phyloP scores from a whole-genome alignment of 2,888 invertebrate species.

The Spodoptera littoralis region DNA sequence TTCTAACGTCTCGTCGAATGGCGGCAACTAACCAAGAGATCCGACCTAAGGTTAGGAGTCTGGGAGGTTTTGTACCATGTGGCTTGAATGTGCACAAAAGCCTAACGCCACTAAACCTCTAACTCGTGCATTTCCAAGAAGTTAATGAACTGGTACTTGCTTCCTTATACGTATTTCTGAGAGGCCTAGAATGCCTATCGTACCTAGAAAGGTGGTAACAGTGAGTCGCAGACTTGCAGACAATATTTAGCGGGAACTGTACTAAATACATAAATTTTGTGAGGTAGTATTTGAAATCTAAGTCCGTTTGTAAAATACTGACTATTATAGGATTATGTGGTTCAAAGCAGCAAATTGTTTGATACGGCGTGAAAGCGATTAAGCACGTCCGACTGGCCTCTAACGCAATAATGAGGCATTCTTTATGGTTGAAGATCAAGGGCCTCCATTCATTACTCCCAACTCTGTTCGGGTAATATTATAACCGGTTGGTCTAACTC shows the following conservation, averaged over 20 bases:
- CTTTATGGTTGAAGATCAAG: constrained; percentile 26
- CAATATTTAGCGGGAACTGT: constrained; percentile 13
- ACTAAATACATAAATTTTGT: constrained; percentile 13
- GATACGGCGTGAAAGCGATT: constrained; percentile 23
- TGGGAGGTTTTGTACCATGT: constrained; percentile 49
- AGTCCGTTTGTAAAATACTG: not conserved
- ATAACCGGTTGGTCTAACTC: constrained; percentile 28
- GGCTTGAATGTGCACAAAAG: constrained; percentile 42
- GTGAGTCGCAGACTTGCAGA: constrained; percentile 1
- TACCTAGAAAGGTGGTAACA: constrained; percentile 10
- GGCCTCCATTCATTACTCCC: constrained; percentile 24
- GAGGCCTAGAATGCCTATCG: constrained; percentile 27
- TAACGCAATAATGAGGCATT: constrained; percentile 33
- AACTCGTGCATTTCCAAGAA: constrained; percentile 45
- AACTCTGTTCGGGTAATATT: constrained; percentile 11
- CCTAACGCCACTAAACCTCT: constrained; percentile 41
- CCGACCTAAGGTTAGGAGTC: constrained; percentile 53
- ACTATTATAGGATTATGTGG: not conserved
- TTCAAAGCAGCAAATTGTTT: constrained; percentile 1
- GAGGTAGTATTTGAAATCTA: constrained; percentile 1
- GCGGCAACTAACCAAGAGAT: constrained; percentile 68
- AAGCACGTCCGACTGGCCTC: constrained; percentile 22
- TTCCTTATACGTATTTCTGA: constrained; percentile 46
- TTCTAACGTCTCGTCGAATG: constrained; percentile 73
- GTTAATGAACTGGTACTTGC: constrained; percentile 36